These are phyloP conservation scores for Anastatus disparis DNA, from an alignment of 1,140 invertebrate species.

Conservation along the genomic window DNA sequence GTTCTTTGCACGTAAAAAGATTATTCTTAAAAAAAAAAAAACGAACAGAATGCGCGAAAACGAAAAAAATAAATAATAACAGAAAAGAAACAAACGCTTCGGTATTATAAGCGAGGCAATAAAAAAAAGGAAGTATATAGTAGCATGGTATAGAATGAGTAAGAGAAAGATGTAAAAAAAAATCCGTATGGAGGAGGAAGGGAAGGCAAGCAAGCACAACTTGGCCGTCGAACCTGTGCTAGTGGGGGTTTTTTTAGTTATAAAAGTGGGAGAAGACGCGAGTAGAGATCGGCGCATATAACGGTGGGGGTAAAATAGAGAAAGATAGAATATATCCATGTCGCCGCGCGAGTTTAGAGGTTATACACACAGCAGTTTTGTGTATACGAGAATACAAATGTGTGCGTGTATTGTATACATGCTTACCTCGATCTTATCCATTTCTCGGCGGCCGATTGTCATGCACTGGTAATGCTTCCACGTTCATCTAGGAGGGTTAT, in stretches of 20 bases:
- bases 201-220: neutral
- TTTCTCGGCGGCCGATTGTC: slow-evolving; percentile 59
- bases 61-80: slow-evolving; percentile 13
- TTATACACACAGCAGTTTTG: slow-evolving; percentile 4
- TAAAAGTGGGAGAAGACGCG: neutral
- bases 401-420: neutral
- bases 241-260: too few relatives aligned
- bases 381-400: neutral
- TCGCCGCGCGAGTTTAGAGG: slow-evolving; percentile 25
- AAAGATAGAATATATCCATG: slow-evolving; percentile 1
- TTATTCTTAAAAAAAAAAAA: too few relatives aligned
- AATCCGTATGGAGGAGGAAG: slow-evolving; percentile 30
- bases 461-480: slow-evolving; percentile 55
- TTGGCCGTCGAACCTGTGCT: neutral
- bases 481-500: slow-evolving; percentile 63
- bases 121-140: neutral
- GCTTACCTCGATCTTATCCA: slow-evolving; percentile 66
- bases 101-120: slow-evolving; percentile 3
- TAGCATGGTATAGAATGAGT: too few relatives aligned
- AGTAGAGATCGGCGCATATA: neutral
- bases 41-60: too few relatives aligned
- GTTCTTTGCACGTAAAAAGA: too few relatives aligned
- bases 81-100: slow-evolving; percentile 22
- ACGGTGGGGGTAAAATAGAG: neutral
- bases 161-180: slow-evolving; percentile 5